A percentile compares a stretch with the other conserved stretches of the same genome.
These are phyloP conservation scores for Heteronetta atricapilla DNA, from an alignment of 2,113 vertebrate genomes.

Conservation along the genomic window DNA sequence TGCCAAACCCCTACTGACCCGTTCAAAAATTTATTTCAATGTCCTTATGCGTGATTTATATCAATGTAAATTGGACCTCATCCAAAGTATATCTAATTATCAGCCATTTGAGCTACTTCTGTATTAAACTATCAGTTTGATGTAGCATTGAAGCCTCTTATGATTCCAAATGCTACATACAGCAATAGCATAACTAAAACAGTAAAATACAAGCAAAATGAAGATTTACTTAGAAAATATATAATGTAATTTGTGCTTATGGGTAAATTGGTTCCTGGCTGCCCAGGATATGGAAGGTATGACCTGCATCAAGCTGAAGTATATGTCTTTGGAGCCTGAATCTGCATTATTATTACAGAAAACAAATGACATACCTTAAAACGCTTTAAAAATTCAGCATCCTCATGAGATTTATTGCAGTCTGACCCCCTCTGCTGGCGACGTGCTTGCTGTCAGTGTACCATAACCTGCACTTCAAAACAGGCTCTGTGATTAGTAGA, in stretches of 20 bases:
- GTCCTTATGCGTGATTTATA: neutral
- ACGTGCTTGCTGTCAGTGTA: neutral
- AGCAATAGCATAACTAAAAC: neutral
- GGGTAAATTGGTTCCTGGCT: neutral
- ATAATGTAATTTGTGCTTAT: neutral
- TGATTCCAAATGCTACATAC: neutral
- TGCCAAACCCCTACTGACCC: neutral
- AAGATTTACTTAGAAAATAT: constrained; percentile 10
- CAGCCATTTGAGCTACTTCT: neutral
- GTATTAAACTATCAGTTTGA: neutral
- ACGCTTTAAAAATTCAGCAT: neutral
- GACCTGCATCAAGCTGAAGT: neutral
- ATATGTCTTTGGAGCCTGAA: neutral
- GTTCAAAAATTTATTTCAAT: neutral
- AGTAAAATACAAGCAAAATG: neutral
- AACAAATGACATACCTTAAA: neutral
- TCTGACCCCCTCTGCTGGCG: constrained; percentile 49
- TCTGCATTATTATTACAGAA: neutral
- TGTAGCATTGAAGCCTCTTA: neutral
- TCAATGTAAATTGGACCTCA: neutral
- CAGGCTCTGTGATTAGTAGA: fast-evolving
- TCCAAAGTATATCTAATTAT: constrained; percentile 16
- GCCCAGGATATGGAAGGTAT: neutral
- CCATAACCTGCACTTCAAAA: neutral
- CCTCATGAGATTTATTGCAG: neutral